phyloP scores from a whole-genome alignment of 2,888 invertebrate genomes.

The Caenorhabditis sp. region DNA sequence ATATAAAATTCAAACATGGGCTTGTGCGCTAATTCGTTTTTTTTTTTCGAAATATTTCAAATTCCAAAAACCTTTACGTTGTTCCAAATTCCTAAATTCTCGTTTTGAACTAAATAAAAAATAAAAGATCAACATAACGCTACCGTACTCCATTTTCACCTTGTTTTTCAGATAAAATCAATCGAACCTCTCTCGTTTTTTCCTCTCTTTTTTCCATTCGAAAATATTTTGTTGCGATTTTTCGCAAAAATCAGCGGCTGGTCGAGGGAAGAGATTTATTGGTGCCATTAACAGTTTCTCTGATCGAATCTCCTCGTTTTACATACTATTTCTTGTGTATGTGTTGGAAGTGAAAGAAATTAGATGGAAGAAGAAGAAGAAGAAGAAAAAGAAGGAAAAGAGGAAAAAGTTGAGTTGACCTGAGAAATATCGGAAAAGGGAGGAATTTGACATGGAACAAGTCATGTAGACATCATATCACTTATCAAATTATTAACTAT shows the following conservation, averaged over 20 bases:
- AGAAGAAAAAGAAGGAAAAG: background rate
- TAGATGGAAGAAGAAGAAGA: background rate
- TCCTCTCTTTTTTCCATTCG: background rate
- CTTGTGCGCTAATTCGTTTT: too few relatives aligned
- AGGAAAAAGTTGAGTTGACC: background rate
- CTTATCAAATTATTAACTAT: too few relatives aligned
- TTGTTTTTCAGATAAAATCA: background rate
- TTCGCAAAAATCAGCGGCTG: background rate
- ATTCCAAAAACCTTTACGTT: too few relatives aligned
- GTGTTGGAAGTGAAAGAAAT: background rate
- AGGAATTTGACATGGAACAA: too few relatives aligned
- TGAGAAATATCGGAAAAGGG: too few relatives aligned
- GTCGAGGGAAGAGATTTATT: conserved; percentile 27
- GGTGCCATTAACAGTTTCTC: conserved; percentile 33
- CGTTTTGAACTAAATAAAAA: too few relatives aligned
- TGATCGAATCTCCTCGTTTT: background rate
- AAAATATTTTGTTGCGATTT: background rate
- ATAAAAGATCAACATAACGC: too few relatives aligned
- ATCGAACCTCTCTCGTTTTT: background rate
- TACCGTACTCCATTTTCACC: background rate
- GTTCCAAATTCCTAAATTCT: too few relatives aligned
- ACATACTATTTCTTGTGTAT: background rate
- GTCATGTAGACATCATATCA: too few relatives aligned
- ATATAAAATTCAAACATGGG: too few relatives aligned
- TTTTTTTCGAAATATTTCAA: too few relatives aligned